phyloP scores from a whole-genome alignment of 1,140 invertebrate species.

The Alviniconcha marisindica region DNA sequence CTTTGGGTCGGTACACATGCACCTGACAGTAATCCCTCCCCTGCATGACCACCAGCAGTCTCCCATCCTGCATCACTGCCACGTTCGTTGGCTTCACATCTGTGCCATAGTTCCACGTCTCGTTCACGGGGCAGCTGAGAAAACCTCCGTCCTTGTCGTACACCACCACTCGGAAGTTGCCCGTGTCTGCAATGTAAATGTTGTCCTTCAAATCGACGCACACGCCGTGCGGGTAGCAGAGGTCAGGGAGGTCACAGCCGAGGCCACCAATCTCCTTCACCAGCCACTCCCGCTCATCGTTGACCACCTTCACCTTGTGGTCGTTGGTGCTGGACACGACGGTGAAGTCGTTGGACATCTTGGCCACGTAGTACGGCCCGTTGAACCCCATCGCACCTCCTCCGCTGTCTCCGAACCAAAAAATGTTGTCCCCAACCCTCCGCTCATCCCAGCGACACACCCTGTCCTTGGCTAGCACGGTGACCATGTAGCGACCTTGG shows the following conservation, averaged over 20 bases:
- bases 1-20: conserved; percentile 9
- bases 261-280: background rate
- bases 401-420: background rate
- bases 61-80: background rate
- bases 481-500: background rate
- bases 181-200: conserved; percentile 32
- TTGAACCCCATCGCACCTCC: background rate
- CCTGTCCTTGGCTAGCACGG: conserved; percentile 13
- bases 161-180: conserved; percentile 19
- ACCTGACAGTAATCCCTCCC: conserved; percentile 25
- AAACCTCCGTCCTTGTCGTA: background rate
- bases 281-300: background rate
- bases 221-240: conserved; percentile 24
- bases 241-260: background rate
- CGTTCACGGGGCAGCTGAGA: conserved; percentile 9
- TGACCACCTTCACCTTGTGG: conserved; percentile 27
- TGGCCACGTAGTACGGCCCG: conserved; percentile 35
- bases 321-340: conserved; percentile 25
- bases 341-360: conserved; percentile 7
- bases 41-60: conserved; percentile 35
- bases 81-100: conserved; percentile 35
- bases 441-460: conserved; percentile 30
- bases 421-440: background rate
- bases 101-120: conserved; percentile 29
- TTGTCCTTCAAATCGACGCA: conserved; percentile 30